phyloP scores from a whole-genome alignment of 1,140 invertebrate species.

The Meloidogyne exigua region DNA sequence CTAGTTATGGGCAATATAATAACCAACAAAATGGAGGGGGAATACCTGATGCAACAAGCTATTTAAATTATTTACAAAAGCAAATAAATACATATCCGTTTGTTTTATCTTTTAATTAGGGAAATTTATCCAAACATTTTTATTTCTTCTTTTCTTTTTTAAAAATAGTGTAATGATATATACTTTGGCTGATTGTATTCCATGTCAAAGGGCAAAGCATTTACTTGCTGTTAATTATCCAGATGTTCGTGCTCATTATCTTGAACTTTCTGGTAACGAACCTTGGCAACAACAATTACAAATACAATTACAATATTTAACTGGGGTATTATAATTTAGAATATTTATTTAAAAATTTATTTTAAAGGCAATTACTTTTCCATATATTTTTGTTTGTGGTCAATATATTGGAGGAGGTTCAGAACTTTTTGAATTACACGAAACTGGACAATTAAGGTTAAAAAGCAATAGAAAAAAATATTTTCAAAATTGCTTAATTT shows the following conservation, averaged over 20 bases:
- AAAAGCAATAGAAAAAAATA: not conserved
- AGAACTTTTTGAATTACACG: constrained; percentile 62
- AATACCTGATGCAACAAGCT: constrained; percentile 36
- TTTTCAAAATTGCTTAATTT: not conserved
- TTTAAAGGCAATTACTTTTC: constrained; percentile 53
- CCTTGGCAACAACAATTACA: constrained; percentile 63
- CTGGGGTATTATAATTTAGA: constrained; percentile 35
- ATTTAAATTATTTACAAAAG: constrained; percentile 51
- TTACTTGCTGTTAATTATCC: constrained; percentile 43
- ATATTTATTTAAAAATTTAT: not conserved
- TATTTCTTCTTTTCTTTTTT: no score
- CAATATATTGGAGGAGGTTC: constrained; percentile 60
- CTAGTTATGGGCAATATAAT: constrained; percentile 17
- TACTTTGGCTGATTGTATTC: constrained; percentile 51
- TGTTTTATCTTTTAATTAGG: not conserved
- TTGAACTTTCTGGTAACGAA: constrained; percentile 59
- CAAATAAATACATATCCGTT: constrained; percentile 40
- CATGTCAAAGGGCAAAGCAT: constrained; percentile 47
- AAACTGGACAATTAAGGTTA: constrained; percentile 55
- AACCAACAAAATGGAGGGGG: constrained; percentile 27
- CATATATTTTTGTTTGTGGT: constrained; percentile 62
- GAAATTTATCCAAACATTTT: no score
- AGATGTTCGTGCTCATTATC: constrained; percentile 46
- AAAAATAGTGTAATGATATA: constrained; percentile 49
- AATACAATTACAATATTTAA: constrained; percentile 61